Conservation (phyloP, 1,140 invertebrate genomes). For the Frieseomelitta varia region DNA sequence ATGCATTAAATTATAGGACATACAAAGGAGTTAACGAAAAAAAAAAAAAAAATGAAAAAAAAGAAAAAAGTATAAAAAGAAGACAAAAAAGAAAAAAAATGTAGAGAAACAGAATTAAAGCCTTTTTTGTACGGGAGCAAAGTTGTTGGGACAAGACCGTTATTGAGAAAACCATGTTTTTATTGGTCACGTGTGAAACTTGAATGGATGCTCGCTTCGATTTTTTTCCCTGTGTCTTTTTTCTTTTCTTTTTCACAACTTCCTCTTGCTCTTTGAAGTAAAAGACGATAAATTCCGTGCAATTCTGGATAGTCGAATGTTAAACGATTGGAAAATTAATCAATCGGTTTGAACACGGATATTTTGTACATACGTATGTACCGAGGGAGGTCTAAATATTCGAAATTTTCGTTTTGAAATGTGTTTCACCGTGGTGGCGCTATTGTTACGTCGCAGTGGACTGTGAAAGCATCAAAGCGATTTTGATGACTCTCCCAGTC, state of each 20-base stretch:
- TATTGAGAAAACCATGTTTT: slow-evolving; percentile 5
- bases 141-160: slow-evolving; percentile 29
- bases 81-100: slow-evolving; percentile 23
- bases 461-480: neutral
- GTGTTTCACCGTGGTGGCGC: neutral
- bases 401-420: neutral
- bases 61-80: neutral
- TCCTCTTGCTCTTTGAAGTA: neutral
- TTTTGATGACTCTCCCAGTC: neutral
- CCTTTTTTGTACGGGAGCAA: slow-evolving; percentile 33
- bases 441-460: neutral
- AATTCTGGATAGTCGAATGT: neutral
- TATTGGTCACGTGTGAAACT: neutral
- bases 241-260: neutral
- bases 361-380: neutral
- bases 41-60: slow-evolving; percentile 18
- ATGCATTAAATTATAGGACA: slow-evolving; percentile 48
- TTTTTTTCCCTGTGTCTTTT: neutral
- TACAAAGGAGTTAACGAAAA: slow-evolving; percentile 26
- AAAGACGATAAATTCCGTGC: neutral
- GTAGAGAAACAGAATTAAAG: slow-evolving; percentile 25
- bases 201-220: slow-evolving; percentile 34
- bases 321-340: neutral
- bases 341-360: neutral
- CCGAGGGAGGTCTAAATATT: neutral